Conservation (phyloP, 1,140 invertebrate species). For the Drosophila leontia region DNA sequence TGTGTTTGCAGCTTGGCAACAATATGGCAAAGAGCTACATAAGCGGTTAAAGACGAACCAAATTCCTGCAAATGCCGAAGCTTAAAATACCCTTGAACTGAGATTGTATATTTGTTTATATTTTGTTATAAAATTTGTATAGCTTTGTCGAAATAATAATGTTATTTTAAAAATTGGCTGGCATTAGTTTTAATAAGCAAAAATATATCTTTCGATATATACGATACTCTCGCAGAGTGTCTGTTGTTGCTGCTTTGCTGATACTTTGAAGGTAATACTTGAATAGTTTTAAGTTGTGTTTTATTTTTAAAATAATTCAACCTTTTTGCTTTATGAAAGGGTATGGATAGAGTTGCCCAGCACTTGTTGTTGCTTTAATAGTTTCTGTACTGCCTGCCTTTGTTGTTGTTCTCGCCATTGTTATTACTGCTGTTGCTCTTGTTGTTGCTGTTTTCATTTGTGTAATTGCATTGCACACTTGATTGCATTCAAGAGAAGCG, state of each 20-base stretch:
- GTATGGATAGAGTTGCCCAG: background rate
- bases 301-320: background rate
- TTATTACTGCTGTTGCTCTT: conserved; percentile 13
- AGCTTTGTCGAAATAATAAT: background rate
- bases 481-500: conserved; percentile 64
- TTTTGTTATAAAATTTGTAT: background rate
- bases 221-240: too few relatives aligned
- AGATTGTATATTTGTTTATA: background rate
- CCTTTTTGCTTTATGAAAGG: background rate
- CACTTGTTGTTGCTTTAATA: conserved; percentile 47
- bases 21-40: conserved; percentile 34
- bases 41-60: background rate
- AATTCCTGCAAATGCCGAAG: background rate
- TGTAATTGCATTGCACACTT: conserved; percentile 80
- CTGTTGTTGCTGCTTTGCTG: background rate
- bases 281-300: background rate
- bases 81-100: conserved; percentile 16
- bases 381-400: conserved; percentile 23
- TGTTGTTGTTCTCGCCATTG: conserved; percentile 3
- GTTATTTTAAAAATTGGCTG: background rate
- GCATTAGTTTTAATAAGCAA: background rate
- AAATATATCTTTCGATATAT: too few relatives aligned
- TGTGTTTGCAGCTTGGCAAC: conserved; percentile 43
- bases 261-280: background rate
- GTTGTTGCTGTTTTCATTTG: conserved; percentile 65